Conservation (phyloP, 2,113 vertebrate species). For the Accipiter cooperii region DNA sequence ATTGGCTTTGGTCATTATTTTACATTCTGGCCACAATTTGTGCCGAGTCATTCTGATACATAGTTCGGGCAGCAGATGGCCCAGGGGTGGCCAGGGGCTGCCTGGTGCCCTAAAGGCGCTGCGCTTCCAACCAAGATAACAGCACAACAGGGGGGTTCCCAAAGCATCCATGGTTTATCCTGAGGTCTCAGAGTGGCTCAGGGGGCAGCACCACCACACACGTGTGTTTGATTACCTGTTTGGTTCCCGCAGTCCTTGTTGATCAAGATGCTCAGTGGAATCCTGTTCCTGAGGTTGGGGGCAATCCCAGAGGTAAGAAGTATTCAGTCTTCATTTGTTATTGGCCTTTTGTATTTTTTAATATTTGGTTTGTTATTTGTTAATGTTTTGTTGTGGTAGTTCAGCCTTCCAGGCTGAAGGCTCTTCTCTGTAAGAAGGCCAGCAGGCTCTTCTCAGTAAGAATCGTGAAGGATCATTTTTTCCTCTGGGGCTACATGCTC, state of each 20-base stretch:
- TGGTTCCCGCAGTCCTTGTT: neutral
- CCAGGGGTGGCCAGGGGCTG: too few relatives aligned
- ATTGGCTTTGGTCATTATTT: too few relatives aligned
- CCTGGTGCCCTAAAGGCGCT: too few relatives aligned
- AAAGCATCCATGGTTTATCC: too few relatives aligned
- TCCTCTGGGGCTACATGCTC: neutral
- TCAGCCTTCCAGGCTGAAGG: neutral
- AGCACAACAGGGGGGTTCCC: too few relatives aligned
- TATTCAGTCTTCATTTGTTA: neutral
- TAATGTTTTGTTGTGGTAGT: neutral
- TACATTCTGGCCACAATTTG: too few relatives aligned
- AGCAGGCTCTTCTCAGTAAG: neutral
- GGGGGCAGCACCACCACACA: too few relatives aligned
- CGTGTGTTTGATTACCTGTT: neutral
- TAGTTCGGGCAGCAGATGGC: too few relatives aligned
- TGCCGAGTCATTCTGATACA: too few relatives aligned
- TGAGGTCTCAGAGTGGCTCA: too few relatives aligned
- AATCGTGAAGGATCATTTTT: neutral
- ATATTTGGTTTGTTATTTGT: neutral
- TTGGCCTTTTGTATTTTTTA: neutral
- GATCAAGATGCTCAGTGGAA: neutral
- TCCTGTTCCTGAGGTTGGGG: neutral
- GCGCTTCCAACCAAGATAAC: too few relatives aligned
- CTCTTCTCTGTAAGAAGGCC: neutral
- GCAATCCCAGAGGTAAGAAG: neutral